Percentiles rank a stretch among this genome's conserved stretches.
Conservation (phyloP, 1,140 invertebrate genomes). For the Chrysoperla carnea region DNA sequence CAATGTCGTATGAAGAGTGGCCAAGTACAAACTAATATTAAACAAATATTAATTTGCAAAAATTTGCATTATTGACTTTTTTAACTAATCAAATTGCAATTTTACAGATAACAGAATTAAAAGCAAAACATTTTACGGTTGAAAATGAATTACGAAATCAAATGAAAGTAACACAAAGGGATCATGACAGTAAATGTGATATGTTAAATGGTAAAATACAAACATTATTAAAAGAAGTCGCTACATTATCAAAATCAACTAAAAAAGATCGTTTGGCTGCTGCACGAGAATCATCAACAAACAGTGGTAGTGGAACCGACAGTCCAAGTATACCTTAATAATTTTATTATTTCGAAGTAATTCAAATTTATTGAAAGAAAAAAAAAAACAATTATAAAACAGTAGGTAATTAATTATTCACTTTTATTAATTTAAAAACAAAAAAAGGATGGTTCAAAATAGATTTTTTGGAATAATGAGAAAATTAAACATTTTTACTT, state of each 20-base stretch:
- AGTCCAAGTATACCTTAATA: slow-evolving; percentile 39
- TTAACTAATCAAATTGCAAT: not conserved
- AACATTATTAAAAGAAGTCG: slow-evolving; percentile 63
- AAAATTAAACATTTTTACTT: too few species aligned
- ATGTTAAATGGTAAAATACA: slow-evolving; percentile 63
- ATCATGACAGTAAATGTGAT: slow-evolving; percentile 63
- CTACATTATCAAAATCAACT: slow-evolving; percentile 59
- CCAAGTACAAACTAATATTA: too few species aligned
- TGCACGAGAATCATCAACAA: slow-evolving; percentile 33
- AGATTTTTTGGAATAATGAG: too few species aligned
- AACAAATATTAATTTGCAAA: too few species aligned
- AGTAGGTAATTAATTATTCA: not conserved
- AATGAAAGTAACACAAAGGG: slow-evolving; percentile 63
- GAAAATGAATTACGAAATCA: slow-evolving; percentile 73
- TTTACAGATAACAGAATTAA: slow-evolving; percentile 75
- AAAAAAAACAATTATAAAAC: not conserved
- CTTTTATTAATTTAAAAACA: too few species aligned
- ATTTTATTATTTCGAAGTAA: not conserved
- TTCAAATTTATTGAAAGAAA: not conserved
- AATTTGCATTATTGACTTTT: too few species aligned
- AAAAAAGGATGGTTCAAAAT: too few species aligned
- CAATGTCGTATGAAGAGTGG: too few species aligned
- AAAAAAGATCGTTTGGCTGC: slow-evolving; percentile 38
- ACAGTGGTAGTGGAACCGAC: slow-evolving; percentile 58
- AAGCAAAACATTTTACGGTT: slow-evolving; percentile 76